Conservation (phyloP, 2,113 vertebrate species). For the Artemisiospiza belli region DNA sequence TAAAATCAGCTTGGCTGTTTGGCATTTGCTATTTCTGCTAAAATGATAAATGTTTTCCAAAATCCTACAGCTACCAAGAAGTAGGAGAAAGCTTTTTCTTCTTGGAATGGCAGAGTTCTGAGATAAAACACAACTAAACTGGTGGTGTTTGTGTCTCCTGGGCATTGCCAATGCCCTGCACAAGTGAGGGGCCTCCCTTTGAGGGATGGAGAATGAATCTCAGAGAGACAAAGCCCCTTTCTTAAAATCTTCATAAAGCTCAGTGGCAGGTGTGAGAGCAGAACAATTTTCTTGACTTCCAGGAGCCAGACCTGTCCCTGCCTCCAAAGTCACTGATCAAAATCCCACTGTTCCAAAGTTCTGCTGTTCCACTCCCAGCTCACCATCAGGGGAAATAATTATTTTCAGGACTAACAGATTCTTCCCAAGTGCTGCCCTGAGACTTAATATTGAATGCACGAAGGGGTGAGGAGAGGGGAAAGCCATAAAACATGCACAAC, state of each 20-base stretch:
- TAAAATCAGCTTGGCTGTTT: not conserved
- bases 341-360: not conserved
- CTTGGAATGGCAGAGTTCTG: not conserved
- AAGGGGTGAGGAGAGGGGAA: not conserved
- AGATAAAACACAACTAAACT: fast-evolving
- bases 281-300: not conserved
- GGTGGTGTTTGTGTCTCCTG: not conserved
- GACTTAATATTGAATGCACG: not conserved
- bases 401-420: not conserved
- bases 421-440: not conserved
- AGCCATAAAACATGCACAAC: not conserved
- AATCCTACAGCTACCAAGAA: not conserved
- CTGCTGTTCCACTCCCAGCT: not conserved
- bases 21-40: not conserved
- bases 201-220: not conserved
- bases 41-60: not conserved
- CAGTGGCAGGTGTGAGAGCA: not conserved
- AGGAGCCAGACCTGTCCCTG: not conserved
- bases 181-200: not conserved
- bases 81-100: not conserved
- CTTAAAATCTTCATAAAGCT: not conserved
- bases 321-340: not conserved
- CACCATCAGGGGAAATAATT: not conserved
- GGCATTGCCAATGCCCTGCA: not conserved
- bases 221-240: not conserved